These are phyloP conservation scores for Garra rufa DNA, from an alignment of 2,113 vertebrate genomes.

Conservation along the genomic window DNA sequence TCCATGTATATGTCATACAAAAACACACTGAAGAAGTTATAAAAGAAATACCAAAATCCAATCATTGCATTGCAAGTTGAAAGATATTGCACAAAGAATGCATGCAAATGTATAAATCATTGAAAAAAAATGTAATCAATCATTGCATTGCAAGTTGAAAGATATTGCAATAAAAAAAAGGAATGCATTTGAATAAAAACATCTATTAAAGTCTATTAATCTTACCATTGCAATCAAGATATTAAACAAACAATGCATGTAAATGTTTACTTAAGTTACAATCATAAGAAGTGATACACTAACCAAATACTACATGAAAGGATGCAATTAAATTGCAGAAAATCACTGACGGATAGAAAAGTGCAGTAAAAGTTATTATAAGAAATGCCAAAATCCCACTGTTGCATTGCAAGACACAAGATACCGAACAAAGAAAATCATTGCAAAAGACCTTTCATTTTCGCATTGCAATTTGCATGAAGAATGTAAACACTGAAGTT, in stretches of 20 bases:
- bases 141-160: not conserved
- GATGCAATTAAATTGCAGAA: too few relatives aligned
- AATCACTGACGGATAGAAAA: not conserved
- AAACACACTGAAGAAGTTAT: not conserved
- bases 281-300: too few relatives aligned
- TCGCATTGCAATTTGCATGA: too few relatives aligned
- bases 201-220: too few relatives aligned
- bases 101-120: too few relatives aligned
- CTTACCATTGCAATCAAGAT: too few relatives aligned
- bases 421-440: not conserved
- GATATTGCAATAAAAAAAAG: too few relatives aligned
- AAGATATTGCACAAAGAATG: not conserved
- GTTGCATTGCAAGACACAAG: not conserved
- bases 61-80: not conserved
- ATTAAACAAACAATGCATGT: too few relatives aligned
- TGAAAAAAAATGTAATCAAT: too few relatives aligned
- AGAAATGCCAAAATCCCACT: not conserved
- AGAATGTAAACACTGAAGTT: not conserved
- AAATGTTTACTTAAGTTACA: too few relatives aligned
- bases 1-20: not conserved
- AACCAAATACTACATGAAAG: too few relatives aligned
- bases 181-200: not conserved
- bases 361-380: not conserved
- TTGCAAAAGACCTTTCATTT: too few relatives aligned
- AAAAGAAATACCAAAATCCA: not conserved